Base-by-base conservation (phyloP, 1,140 invertebrate species). In the Drosophila neocordata region DNA sequence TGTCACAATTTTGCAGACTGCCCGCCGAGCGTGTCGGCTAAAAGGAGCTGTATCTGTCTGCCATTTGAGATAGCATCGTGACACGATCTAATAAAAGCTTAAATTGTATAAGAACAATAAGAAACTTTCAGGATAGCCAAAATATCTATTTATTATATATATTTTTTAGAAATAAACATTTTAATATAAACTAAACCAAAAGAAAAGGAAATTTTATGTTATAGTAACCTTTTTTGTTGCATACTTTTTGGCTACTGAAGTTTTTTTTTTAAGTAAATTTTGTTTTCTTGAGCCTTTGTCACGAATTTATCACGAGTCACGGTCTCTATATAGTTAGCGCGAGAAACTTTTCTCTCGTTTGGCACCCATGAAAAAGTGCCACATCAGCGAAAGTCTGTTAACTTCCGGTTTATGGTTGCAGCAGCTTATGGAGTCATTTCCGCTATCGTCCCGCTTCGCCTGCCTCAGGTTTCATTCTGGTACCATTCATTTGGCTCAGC, bases 361-460 rank as follows among this genome's bases (percentile, higher is more conserved):
- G 59, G 60, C 67, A 44, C 65, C 41, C 56, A 76, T 65, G 69
- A 83, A 84, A 56, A 88, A 89, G 72, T 88, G 83, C 83, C 76
- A 89, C 83, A 88, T 88, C 83, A 88, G 83, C 83, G 84, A 88
- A 88, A 88, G 83, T 88, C 83, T 88, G 83, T 88, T 88, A 88
- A 88, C 83, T 88, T 88, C 83, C 83, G 83, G 83, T 88, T 88
- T 88, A 88, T 88, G 84, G 83, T 88, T 83, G 84, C 83, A 88
- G 83, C 84, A 88, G 83, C 83, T 88, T 88, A 88, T 88, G 69
- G 79, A 88, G 83, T 79, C 84, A 88, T 88, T 88, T 88, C 83
- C 83, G 83, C 55, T 61, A 15, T 58, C 53, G 52, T 31, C 73
- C 60, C 63, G 41, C 41, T 73, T 68, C 69, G 67, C 35, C 12